A percentile compares a stretch with the other conserved stretches of the same genome.
Evolutionary conservation across 2,797 vertebrate species (phyloP).

Genomic region (Ptychobarbus kaznakovi): DNA sequence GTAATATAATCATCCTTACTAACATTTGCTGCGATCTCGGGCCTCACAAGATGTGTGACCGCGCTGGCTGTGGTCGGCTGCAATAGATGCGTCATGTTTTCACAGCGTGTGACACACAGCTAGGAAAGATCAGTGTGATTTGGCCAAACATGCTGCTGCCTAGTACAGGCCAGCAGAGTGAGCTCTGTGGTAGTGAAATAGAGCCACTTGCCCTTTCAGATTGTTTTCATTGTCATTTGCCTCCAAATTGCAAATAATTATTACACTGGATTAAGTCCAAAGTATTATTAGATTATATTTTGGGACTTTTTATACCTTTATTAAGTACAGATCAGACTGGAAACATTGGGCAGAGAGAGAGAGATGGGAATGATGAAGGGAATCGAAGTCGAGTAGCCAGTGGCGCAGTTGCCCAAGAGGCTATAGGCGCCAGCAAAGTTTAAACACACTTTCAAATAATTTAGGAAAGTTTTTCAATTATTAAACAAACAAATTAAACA

Average conservation of each 20-base stretch:
- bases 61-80: conserved; percentile 31
- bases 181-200: neutral
- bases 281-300: neutral
- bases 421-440: neutral
- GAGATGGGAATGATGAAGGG: neutral
- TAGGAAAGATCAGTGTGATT: conserved; percentile 53
- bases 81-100: conserved; percentile 52
- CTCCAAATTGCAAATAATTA: neutral
- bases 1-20: neutral
- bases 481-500: too few relatives aligned
- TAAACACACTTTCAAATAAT: neutral
- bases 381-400: neutral
- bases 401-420: neutral
- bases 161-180: neutral
- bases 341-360: neutral
- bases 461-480: neutral
- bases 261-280: neutral
- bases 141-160: conserved; percentile 12
- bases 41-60: neutral
- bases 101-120: conserved; percentile 50
- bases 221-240: neutral
- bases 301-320: neutral
- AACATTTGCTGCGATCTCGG: too few relatives aligned
- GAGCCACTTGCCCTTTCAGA: neutral
- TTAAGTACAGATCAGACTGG: neutral